A percentile compares a stretch with the other conserved stretches of the same genome.
phyloP scores from a whole-genome alignment of 2,888 invertebrate species.

The Lordiphosa fenestrarum region DNA sequence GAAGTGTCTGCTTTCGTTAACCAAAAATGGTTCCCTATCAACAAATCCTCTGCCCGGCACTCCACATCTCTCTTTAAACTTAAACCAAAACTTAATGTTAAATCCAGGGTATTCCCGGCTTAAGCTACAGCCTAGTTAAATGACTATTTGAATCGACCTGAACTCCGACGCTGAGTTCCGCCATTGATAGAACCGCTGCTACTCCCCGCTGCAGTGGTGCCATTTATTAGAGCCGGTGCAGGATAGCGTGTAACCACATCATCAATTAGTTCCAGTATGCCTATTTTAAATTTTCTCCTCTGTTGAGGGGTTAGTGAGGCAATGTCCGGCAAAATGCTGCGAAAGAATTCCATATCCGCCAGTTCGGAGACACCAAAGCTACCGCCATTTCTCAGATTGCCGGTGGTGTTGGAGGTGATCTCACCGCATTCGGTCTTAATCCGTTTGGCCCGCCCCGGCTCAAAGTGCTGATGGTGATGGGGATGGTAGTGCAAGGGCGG shows the following conservation, averaged over 20 bases:
- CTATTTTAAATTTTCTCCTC: slow-evolving; percentile 82
- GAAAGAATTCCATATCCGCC: slow-evolving; percentile 81
- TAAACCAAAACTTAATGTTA: no score
- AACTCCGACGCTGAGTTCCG: slow-evolving; percentile 46
- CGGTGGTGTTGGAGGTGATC: slow-evolving; percentile 56
- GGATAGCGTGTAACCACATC: slow-evolving; percentile 79
- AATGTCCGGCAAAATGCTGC: slow-evolving; percentile 82
- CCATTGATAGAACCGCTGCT: slow-evolving; percentile 13
- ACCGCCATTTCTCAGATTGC: slow-evolving; percentile 44
- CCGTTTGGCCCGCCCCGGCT: slow-evolving; percentile 47
- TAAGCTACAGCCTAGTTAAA: slow-evolving; percentile 31
- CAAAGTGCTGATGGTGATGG: slow-evolving; percentile 28
- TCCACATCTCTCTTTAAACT: no score
- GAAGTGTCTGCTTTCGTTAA: no score
- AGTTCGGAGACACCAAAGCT: slow-evolving; percentile 63
- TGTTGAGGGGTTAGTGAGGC: slow-evolving; percentile 81
- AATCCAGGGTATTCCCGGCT: no score
- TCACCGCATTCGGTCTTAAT: slow-evolving; percentile 77
- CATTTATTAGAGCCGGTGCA: slow-evolving; percentile 40
- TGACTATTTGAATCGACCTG: slow-evolving; percentile 61
- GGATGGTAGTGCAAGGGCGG: slow-evolving; percentile 45
- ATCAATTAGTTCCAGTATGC: slow-evolving; percentile 81
- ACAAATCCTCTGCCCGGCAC: no score
- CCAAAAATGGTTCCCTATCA: no score
- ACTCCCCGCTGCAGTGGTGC: slow-evolving; percentile 25